A percentile compares a stretch with the other conserved stretches of the same genome.
phyloP scores from a whole-genome alignment of 2,888 invertebrate species.

The Sipha maydis region DNA sequence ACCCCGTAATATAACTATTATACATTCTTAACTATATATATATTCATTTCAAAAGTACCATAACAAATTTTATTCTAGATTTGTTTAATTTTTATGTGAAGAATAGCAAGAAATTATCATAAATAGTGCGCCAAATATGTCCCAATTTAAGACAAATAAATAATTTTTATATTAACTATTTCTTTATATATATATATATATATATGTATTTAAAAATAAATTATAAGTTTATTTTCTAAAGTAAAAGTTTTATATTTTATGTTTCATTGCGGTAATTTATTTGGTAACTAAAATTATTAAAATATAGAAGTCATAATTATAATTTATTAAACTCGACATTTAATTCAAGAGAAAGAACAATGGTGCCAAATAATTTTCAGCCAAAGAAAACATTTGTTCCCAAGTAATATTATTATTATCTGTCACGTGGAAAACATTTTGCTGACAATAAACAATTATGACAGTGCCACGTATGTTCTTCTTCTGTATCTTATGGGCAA shows the following conservation, averaged over 20 bases:
- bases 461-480: too few relatives aligned
- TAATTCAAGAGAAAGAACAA: background rate
- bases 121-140: background rate
- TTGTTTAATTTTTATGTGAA: background rate
- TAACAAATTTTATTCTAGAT: background rate
- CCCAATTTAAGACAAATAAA: background rate
- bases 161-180: background rate
- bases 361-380: background rate
- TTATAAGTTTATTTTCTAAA: background rate
- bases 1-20: background rate
- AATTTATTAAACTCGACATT: background rate
- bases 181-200: background rate
- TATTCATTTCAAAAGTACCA: background rate
- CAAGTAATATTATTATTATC: too few relatives aligned
- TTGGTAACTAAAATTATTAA: background rate
- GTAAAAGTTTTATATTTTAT: background rate
- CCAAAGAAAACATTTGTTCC: too few relatives aligned
- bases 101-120: background rate
- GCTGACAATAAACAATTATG: too few relatives aligned
- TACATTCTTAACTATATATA: background rate
- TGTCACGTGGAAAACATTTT: too few relatives aligned
- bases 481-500: too few relatives aligned
- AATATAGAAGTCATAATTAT: background rate
- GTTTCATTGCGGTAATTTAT: background rate
- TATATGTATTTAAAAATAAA: background rate